Base-by-base conservation (phyloP, 1,140 invertebrate species). In the Andricus grossulariae region DNA sequence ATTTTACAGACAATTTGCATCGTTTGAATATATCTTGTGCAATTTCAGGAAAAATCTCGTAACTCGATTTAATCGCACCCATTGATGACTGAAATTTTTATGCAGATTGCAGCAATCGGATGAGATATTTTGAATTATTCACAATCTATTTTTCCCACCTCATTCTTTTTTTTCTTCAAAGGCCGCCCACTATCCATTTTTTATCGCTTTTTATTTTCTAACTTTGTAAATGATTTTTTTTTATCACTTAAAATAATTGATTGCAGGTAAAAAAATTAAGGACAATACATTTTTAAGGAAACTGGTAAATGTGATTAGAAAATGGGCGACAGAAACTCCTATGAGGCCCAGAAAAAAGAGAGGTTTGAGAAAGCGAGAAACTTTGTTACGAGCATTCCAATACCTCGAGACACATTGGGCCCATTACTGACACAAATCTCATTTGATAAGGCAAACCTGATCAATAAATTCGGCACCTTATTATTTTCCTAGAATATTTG, bases 341-440 rank as follows among this genome's bases (percentile, higher is more conserved):
- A 75, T 77, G 75, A 54, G 73, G 74, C 73, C 78, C 60, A 66
- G 60, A 66, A 66, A 80, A 75, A 80, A 80, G 78, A 85, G 77
- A 80, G 74, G 57, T 19, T 82, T 75, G 84, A 86, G 84, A 86
- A 86, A 86, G 84, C 74, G 84, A 82, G 79, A 66, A 80, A 82
- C 76, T 54, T 79, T 54, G 66, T 80, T 81, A 73, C 74, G 76
- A 50, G 75, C 79, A 84, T 85, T 84, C 83, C 84, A 82, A 77
- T 76, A 79, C 66, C 39, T 60, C 74, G 60, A 66, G 66, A 21
- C 52, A 79, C 76, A 49, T 72, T 66, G 1, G 25, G 13, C 32
- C 60, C 60, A 66, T 45, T 45, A 11, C 6, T 45, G 39, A 66
- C 16, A 45, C n/a, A 66, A 66, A 39, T 66, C 25, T 32, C 21